phyloP scores from a whole-genome alignment of 2,888 invertebrate genomes.

The Pristionchus japonicus region DNA sequence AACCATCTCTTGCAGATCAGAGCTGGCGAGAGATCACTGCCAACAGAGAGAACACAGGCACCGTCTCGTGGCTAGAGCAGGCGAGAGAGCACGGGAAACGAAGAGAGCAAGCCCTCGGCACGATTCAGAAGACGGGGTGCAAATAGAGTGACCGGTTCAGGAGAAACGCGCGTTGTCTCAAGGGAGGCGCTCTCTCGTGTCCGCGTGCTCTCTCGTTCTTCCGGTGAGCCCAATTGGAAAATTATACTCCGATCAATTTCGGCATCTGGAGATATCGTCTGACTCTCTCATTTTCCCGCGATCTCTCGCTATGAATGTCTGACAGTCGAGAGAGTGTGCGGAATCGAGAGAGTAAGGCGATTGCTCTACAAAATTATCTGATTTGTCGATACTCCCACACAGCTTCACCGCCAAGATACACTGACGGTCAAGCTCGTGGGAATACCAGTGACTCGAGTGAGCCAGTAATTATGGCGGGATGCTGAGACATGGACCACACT shows the following conservation, averaged over 20 bases:
- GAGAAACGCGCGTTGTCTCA: background rate
- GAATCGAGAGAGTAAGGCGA: no score
- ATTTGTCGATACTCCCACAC: no score
- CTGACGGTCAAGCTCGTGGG: background rate
- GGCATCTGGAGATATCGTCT: no score
- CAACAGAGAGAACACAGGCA: background rate
- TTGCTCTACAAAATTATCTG: no score
- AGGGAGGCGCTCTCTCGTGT: background rate
- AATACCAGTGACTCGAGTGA: no score
- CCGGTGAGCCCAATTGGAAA: background rate
- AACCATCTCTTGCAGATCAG: background rate
- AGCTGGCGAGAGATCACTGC: background rate
- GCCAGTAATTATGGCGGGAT: no score
- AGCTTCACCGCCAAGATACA: background rate
- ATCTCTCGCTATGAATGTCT: no score
- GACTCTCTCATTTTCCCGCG: no score
- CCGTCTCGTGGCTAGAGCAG: background rate
- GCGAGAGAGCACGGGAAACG: conserved; percentile 6
- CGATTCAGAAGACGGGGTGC: conserved; percentile 17
- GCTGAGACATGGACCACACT: no score
- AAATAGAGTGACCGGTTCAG: conserved; percentile 30
- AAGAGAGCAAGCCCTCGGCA: background rate
- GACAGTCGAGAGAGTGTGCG: no score
- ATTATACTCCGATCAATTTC: background rate
- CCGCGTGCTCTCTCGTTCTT: background rate